Evolutionary conservation across 2,888 invertebrate species (phyloP).

Genomic region (Eurytoma adleriae): DNA sequence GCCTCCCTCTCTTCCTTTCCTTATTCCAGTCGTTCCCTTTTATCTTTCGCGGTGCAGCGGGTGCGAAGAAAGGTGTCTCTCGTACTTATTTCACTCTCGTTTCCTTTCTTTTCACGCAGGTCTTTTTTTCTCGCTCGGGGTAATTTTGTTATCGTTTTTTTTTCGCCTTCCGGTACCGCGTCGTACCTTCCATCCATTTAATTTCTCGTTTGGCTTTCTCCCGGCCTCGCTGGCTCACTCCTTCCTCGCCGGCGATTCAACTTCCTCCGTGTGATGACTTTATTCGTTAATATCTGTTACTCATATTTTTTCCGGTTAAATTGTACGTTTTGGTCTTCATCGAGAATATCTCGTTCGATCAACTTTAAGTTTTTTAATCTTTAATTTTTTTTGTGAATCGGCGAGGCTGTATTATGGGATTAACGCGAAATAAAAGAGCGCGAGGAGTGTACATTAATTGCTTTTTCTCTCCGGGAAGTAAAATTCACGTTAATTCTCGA

Average conservation of each 20-base stretch:
- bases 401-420: no score
- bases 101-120: background rate
- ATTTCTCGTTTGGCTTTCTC: conserved; percentile 23
- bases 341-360: no score
- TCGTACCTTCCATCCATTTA: conserved; percentile 1
- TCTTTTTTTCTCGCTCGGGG: background rate
- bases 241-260: conserved; percentile 7
- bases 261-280: conserved; percentile 5
- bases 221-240: background rate
- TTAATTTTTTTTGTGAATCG: no score
- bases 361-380: no score
- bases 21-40: background rate
- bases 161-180: background rate
- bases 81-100: background rate
- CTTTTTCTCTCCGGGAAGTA: no score
- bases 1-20: background rate
- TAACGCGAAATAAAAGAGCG: no score
- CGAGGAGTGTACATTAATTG: no score
- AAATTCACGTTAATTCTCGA: no score
- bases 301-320: background rate
- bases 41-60: background rate
- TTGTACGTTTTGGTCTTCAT: no score
- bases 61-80: background rate
- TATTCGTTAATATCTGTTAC: background rate
- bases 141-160: conserved; percentile 8